Evolutionary conservation across 37 sponge, comb jelly and placozoan species (phyloP).

Genomic region (Halisarca cf. caerulea): DNA sequence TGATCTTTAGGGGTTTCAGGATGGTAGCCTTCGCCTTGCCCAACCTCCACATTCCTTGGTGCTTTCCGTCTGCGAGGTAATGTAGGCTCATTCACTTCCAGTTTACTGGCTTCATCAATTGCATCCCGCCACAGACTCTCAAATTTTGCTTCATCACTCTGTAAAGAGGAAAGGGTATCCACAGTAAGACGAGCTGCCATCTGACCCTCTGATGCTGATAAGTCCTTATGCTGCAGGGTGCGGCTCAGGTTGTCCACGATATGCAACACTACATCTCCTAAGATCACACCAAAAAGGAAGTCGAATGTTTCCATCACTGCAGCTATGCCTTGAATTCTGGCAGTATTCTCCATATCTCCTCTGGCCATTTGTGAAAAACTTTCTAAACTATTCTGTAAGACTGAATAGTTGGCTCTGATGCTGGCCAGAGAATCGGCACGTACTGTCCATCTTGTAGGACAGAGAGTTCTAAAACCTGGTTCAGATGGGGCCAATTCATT

Average conservation of each 20-base stretch:
- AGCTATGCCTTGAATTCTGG: constrained; percentile 14
- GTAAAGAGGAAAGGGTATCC: neutral
- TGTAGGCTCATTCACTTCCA: constrained; percentile 22
- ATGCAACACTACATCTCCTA: constrained; percentile 55
- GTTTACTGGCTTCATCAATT: neutral
- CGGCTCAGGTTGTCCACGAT: constrained; percentile 58
- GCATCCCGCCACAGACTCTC: neutral
- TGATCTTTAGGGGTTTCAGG: neutral
- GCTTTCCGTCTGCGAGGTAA: constrained; percentile 20
- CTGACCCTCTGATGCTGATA: constrained; percentile 8
- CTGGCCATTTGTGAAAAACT: neutral
- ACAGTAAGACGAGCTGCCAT: constrained; percentile 22
- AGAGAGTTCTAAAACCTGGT: constrained; percentile 14
- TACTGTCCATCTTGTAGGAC: constrained; percentile 36
- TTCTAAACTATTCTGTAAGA: neutral
- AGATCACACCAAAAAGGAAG: constrained; percentile 42
- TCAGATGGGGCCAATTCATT: neutral
- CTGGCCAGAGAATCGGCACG: constrained; percentile 3
- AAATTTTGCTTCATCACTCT: constrained; percentile 17
- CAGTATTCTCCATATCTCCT: neutral
- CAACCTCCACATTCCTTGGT: constrained; percentile 24
- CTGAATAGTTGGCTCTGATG: constrained; percentile 20
- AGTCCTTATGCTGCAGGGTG: neutral
- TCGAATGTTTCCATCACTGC: constrained; percentile 18
- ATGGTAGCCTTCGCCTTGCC: neutral